Percentiles rank a stretch among this genome's conserved stretches.
Evolutionary conservation across 2,888 invertebrate genomes (phyloP).

Genomic region (Rhingia rostrata): DNA sequence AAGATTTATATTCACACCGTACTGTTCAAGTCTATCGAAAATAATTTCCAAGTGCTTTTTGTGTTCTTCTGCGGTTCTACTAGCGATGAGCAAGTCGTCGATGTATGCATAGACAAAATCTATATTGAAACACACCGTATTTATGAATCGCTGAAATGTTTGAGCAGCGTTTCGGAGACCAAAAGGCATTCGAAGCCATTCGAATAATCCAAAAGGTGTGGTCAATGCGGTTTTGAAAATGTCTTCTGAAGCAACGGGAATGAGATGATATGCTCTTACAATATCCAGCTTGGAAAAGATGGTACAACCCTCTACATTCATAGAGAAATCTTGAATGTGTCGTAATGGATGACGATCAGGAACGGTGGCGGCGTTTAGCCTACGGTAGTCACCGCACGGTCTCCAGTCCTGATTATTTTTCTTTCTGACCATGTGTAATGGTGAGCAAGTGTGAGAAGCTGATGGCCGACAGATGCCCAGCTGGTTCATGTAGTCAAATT

Average conservation of each 20-base stretch:
- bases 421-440: background rate
- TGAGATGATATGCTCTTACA: background rate
- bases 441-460: slow-evolving; percentile 8
- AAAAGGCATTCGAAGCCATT: background rate
- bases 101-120: slow-evolving; percentile 1
- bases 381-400: background rate
- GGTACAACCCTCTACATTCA: background rate
- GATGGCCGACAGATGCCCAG: slow-evolving; percentile 36
- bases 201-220: background rate
- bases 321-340: slow-evolving; percentile 3
- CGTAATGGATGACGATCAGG: background rate
- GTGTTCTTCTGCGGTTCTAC: too few relatives aligned
- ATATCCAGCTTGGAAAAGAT: background rate
- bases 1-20: too few relatives aligned
- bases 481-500: slow-evolving; percentile 26
- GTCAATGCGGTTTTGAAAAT: background rate
- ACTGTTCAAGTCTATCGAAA: too few relatives aligned
- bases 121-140: background rate
- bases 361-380: background rate
- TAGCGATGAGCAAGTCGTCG: background rate
- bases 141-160: too few relatives aligned
- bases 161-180: too few relatives aligned
- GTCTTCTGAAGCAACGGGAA: background rate
- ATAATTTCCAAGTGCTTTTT: too few relatives aligned
- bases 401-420: background rate